phyloP scores from a whole-genome alignment of 2,888 invertebrate genomes.

The Phlogophora meticulosa region DNA sequence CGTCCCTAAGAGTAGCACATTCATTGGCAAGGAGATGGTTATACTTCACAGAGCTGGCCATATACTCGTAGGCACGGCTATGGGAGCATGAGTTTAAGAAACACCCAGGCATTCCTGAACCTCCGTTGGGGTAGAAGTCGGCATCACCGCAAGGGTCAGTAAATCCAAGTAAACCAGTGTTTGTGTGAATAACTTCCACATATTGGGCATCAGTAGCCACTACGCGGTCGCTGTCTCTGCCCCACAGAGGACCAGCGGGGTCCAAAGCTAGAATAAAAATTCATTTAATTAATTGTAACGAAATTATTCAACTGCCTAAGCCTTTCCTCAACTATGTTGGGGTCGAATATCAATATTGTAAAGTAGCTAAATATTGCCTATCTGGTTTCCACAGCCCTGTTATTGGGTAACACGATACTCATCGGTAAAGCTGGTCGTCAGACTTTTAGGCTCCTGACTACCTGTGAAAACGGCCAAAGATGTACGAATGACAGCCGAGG shows the following conservation, averaged over 20 bases:
- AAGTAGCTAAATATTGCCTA: no score
- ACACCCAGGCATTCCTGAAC: conserved; percentile 81
- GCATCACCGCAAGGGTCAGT: conserved; percentile 77
- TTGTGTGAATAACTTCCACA: conserved; percentile 86
- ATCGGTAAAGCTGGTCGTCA: no score
- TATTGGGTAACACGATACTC: no score
- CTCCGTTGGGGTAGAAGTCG: conserved; percentile 84
- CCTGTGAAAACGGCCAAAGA: no score
- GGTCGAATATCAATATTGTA: no score
- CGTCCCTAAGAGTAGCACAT: conserved; percentile 72
- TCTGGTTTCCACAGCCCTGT: no score
- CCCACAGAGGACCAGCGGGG: conserved; percentile 84
- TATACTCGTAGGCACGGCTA: conserved; percentile 74
- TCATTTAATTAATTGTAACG: neutral
- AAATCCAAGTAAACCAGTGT: conserved; percentile 74
- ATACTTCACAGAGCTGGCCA: conserved; percentile 77
- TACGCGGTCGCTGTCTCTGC: conserved; percentile 70
- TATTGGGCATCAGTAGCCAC: conserved; percentile 76
- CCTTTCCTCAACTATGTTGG: no score
- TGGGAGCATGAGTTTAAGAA: conserved; percentile 79
- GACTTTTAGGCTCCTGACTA: no score
- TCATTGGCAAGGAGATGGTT: conserved; percentile 76
- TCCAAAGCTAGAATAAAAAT: conserved; percentile 77
- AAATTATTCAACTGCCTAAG: no score
- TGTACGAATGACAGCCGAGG: no score